These are phyloP conservation scores for Unio delphinus DNA, from an alignment of 2,888 invertebrate species.

Conservation along the genomic window DNA sequence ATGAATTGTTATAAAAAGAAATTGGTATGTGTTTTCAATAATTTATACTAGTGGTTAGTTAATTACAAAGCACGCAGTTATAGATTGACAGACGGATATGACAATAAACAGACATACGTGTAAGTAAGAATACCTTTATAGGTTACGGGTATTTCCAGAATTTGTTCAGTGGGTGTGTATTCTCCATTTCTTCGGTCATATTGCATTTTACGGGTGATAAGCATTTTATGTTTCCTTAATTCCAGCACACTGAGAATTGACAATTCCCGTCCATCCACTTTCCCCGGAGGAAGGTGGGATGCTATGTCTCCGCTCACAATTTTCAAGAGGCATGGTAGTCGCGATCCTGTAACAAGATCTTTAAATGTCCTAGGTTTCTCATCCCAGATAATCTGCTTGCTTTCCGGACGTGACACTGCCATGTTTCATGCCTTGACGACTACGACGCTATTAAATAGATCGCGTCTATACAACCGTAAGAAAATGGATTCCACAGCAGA, in stretches of 20 bases:
- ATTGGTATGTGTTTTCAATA: no score
- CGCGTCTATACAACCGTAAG: no score
- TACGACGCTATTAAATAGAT: no score
- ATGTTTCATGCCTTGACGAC: no score
- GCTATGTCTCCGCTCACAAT: slow-evolving; percentile 14
- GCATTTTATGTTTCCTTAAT: slow-evolving; percentile 49
- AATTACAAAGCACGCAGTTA: no score
- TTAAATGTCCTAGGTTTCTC: slow-evolving; percentile 43
- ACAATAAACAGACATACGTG: no score
- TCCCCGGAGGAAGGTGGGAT: background rate
- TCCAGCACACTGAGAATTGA: slow-evolving; percentile 52
- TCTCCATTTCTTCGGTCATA: slow-evolving; percentile 59
- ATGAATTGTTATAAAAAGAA: no score
- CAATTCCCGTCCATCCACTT: slow-evolving; percentile 18
- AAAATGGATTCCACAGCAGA: no score
- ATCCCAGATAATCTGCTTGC: slow-evolving; percentile 44
- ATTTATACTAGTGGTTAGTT: no score
- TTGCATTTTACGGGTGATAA: slow-evolving; percentile 53
- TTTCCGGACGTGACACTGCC: background rate
- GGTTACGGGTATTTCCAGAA: slow-evolving; percentile 52
- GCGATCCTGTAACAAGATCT: slow-evolving; percentile 41
- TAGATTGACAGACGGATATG: no score
- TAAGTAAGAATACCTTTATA: slow-evolving; percentile 50
- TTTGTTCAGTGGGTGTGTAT: slow-evolving; percentile 50
- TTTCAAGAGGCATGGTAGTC: slow-evolving; percentile 32